A percentile compares a stretch with the other conserved stretches of the same genome.
phyloP scores from a whole-genome alignment of 2,797 vertebrate species.

The Thamnophis elegans region DNA sequence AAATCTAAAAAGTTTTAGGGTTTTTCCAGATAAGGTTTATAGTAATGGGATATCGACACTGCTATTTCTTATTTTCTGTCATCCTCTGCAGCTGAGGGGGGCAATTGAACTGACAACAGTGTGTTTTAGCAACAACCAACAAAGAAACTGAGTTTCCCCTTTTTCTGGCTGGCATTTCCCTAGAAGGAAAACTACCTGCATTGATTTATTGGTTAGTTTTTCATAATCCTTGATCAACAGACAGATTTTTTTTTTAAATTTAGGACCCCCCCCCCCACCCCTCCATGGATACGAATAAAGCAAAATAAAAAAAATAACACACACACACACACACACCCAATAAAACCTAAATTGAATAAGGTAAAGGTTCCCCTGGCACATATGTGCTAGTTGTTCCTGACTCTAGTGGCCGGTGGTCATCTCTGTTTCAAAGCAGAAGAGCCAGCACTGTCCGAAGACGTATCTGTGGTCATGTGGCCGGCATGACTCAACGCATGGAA shows the following conservation, averaged over 20 bases:
- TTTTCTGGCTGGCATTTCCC: neutral
- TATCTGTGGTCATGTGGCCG: no score
- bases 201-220: neutral
- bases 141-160: neutral
- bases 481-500: no score
- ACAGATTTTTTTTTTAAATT: neutral
- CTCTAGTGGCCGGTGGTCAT: no score
- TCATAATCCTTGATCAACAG: neutral
- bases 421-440: no score
- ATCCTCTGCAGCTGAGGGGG: neutral
- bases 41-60: neutral
- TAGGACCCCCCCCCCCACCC: neutral
- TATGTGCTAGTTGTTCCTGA: no score
- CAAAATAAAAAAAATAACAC: neutral
- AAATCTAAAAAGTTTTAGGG: constrained; percentile 14
- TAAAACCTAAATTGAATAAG: neutral
- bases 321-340: neutral
- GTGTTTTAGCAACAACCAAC: neutral
- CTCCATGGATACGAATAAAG: neutral
- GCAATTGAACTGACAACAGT: neutral
- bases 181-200: neutral
- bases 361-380: no score
- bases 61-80: neutral
- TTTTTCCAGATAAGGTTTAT: neutral
- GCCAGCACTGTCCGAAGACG: no score